These are phyloP conservation scores for Ceyx erithaca DNA, from an alignment of 2,797 vertebrate species.

Conservation along the genomic window DNA sequence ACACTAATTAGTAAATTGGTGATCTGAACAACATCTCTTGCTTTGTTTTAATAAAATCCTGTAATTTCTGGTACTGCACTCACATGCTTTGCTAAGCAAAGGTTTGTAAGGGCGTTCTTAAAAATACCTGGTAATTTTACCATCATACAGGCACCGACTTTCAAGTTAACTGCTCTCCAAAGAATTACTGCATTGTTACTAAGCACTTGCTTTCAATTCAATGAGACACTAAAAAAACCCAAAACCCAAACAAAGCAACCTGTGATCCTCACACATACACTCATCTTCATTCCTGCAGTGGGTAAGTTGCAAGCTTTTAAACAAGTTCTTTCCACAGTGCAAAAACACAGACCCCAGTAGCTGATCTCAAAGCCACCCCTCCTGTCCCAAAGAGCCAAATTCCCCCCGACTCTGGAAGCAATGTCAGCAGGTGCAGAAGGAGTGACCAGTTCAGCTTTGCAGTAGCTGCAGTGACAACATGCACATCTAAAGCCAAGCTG, in stretches of 20 bases:
- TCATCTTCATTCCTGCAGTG: not conserved
- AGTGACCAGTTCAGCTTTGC: not conserved
- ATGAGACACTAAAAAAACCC: too few relatives aligned
- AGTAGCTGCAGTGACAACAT: not conserved
- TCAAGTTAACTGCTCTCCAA: not conserved
- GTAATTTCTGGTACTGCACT: not conserved
- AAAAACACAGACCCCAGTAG: not conserved
- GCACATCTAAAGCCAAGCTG: not conserved
- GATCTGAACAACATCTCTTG: not conserved
- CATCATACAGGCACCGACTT: not conserved
- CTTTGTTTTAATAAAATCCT: not conserved
- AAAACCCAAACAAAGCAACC: not conserved
- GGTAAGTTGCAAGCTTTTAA: not conserved
- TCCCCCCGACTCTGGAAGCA: not conserved
- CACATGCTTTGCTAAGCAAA: not conserved
- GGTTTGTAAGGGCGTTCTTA: not conserved
- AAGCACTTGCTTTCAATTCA: not conserved
- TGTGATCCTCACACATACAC: accelerated
- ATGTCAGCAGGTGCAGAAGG: not conserved
- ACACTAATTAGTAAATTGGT: slow-evolving; percentile 21
- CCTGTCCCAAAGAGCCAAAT: not conserved
- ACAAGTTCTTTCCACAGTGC: accelerated
- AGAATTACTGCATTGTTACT: accelerated
- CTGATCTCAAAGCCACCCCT: not conserved
- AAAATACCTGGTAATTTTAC: not conserved